Evolutionary conservation across 2,113 vertebrate genomes (phyloP), one percentile per base, ranked within the genome.

Genomic region (Tetrao urogallus): DNA sequence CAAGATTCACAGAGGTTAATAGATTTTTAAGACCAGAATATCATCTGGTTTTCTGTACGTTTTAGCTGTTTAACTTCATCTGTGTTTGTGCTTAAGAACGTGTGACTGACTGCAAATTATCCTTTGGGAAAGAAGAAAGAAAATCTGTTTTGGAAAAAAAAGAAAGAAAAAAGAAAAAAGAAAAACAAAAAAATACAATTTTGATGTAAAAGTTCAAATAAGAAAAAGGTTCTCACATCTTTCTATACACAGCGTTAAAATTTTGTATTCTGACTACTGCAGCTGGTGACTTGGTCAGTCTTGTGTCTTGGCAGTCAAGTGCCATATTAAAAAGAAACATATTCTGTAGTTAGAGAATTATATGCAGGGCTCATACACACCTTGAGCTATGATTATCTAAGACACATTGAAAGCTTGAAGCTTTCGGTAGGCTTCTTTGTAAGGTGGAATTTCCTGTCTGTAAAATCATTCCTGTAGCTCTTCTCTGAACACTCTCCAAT

Each of bases 1-100:
- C 57, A 88, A 91, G 70, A 94, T 73, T 91, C 82, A 75, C 43
- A 54, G 82, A 90, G 27, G 61, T 69, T 81, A 92, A 92, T 32
- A 89, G 74, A 86, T 89, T 93, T 92, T 30, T 52, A 88, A 75
- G 57, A 72, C 1, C 54, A 79, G 74, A 92, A 70, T 89, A 90
- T 52, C 4, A 57, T 86, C 52, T 86, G 22, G 2, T 63, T 89
- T 96, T 72, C 72, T 78, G 12, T 61, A n/a, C 54, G 15, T 88
- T 47, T 81, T 89, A 81, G 67, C 11, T 2, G 47, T 78, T 89
- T 88, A 75, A 84, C 90, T 90, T 86, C 7, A 79, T 36, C 40
- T 82, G 74, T 15, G 17, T 79, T 25, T 70, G 28, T 57, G 34
- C 65, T 93, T 88, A 89, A 95, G 63, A 74, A 56, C 38, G 57